Base-by-base conservation (phyloP, 2,888 invertebrate species). In the Drosophila tanythrix region DNA sequence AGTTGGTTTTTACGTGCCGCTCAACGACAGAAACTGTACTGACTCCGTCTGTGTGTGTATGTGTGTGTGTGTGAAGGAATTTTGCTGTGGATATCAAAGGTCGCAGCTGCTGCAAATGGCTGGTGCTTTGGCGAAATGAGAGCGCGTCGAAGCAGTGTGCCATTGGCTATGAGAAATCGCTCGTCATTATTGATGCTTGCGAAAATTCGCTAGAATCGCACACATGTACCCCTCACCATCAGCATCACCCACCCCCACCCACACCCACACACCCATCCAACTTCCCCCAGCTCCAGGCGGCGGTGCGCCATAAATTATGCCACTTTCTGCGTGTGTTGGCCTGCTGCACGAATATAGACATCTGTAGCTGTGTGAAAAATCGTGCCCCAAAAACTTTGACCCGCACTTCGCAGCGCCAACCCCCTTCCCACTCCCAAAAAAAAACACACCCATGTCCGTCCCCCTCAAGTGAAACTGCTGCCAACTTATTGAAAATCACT, bases 41-140 rank as follows among this genome's bases (percentile, higher is more conserved):
- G 21, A 70, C 73, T 38, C 27, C 10, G 15, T 8, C 21, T 53
- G 15, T 35, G 53, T 36, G 60, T 78, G 68, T 58, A 55, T 43
- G 29, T n/a, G 18, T 18, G 35, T 58, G 62, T 55, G 64, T 75
- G 74, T 71, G 64, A 63, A 72, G 67, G 79, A 79, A 72, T 73
- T 70, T 35, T 74, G 76, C 72, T 70, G 62, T 31, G 83, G 70
- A 88, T 88, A 90, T 90, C 88, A 88, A 90, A 88, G 88, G 88
- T 87, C 88, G 84, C 88, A 88, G 89, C 89, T 90, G 90, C 77
- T 87, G 85, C 89, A 89, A 88, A 88, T 88, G 90, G 89, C 87
- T 89, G 88, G 89, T 87, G 87, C 90, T 89, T 88, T 80, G 79
- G 36, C 79, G 60, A 88, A 89, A 86, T 88, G 86, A 83, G 84